These are phyloP conservation scores for Pristionchus entomophagus DNA, from an alignment of 2,888 invertebrate genomes.

Conservation along the genomic window DNA sequence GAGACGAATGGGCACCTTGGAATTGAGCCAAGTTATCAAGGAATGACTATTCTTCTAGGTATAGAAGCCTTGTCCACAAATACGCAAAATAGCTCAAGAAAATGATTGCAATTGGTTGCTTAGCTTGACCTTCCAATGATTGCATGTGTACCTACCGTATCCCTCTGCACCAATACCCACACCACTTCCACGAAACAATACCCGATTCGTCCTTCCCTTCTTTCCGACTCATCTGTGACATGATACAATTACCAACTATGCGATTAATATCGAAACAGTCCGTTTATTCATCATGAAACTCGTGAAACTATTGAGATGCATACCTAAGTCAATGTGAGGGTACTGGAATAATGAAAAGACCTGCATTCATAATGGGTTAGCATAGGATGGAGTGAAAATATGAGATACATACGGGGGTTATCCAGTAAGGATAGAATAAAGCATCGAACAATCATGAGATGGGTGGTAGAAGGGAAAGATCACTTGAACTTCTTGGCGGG, in stretches of 20 bases:
- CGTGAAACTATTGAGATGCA: constrained; percentile 8
- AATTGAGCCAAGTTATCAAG: no score
- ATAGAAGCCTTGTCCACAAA: no score
- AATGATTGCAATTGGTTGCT: no score
- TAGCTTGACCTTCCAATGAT: no score
- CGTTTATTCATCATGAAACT: constrained; percentile 16
- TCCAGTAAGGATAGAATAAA: neutral
- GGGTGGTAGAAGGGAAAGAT: neutral
- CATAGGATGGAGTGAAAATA: neutral
- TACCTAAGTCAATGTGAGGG: neutral
- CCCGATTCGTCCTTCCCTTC: no score
- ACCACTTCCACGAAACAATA: no score
- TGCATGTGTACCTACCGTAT: no score
- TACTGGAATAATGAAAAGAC: constrained; percentile 8
- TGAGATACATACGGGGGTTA: constrained; percentile 22
- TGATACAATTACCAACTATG: neutral
- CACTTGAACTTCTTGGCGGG: constrained; percentile 58
- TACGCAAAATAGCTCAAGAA: no score
- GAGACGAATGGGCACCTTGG: no score
- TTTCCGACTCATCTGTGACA: no score
- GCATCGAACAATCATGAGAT: constrained; percentile 2
- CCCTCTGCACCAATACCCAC: no score
- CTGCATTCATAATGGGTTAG: constrained; percentile 2
- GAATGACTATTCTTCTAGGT: no score
- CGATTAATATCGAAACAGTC: neutral